A percentile compares a stretch with the other conserved stretches of the same genome.
Evolutionary conservation across 1,140 invertebrate genomes (phyloP).

Genomic region (Lepidurus couesii): DNA sequence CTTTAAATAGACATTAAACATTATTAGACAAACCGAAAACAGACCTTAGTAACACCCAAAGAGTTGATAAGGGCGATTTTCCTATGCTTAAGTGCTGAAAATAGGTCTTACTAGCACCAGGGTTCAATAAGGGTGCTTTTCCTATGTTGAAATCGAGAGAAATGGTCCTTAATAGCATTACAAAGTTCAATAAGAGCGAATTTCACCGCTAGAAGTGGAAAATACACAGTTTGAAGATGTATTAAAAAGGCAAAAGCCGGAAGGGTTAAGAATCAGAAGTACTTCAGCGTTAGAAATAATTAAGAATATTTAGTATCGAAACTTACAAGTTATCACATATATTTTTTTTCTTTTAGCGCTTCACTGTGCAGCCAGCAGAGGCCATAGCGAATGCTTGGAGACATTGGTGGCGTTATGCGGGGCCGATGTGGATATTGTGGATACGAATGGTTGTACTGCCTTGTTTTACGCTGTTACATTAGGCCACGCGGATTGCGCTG

Average conservation of each 20-base stretch:
- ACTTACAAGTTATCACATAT: neutral
- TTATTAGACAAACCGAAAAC: neutral
- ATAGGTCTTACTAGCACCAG: neutral
- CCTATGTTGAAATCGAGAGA: no score
- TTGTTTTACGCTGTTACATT: conserved; percentile 93
- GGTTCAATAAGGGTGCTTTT: no score
- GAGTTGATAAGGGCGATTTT: no score
- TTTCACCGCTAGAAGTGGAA: no score
- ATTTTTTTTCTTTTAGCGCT: conserved; percentile 55
- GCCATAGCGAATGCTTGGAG: conserved; percentile 87
- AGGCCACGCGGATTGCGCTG: conserved; percentile 88
- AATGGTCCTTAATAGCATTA: neutral
- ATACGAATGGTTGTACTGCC: conserved; percentile 86
- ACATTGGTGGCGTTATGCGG: conserved; percentile 82
- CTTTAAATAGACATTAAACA: neutral
- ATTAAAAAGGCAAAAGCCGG: neutral
- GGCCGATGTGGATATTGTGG: conserved; percentile 72
- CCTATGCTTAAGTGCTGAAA: no score
- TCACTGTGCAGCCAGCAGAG: conserved; percentile 91
- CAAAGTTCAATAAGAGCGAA: neutral
- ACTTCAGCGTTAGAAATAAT: neutral
- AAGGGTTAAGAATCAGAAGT: neutral
- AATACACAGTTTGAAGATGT: neutral
- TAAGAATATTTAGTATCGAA: neutral
- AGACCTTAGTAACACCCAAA: neutral